Base-by-base conservation (phyloP, 2,113 vertebrate genomes). In the Oreotrochilus melanogaster region DNA sequence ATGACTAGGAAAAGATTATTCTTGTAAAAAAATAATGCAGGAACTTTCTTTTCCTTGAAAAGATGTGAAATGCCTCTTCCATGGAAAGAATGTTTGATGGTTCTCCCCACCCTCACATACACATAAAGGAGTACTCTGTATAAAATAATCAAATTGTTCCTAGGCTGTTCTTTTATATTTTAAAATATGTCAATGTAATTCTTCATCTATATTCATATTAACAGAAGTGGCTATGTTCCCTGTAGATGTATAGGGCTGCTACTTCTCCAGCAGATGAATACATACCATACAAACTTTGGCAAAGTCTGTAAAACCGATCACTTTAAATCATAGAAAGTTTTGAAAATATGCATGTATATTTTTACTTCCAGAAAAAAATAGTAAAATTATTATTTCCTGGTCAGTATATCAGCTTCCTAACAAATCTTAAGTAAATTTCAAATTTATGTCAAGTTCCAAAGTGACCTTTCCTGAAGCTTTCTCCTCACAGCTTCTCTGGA, bases 141-240 rank as follows among this genome's bases (percentile, higher is more conserved):
- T 58, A 73, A 78, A 86, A 78, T 84, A 95, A 94, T 70, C 24
- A 88, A 97, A 33, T 75, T 91, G 22, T 85, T 94, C 31, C 42
- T 66, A 42, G 14, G 50, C 48, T 87, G 8, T 71, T 82, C 2
- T 91, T 73, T 89, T 58, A 3, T 61, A 47, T 78, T 92, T 94
- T 47, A 42, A 91, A 86, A 71, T 19, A 67, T 42, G 31, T 35
- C 60, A 79, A 4, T 48, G 25, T 22, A 70, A 28, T 67, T 94
- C 71, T 72, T 92, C 71, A 70, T 89, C 18, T 69, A 30, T 48
- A 73, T 54, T 88, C 27, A 50, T 76, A 74, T 54, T 89, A 87
- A 53, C 24, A 78, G 39, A 48, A 71, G 71, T 58, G 8, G 23
- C 28, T 89, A 47, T 48, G 61, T 53, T 80, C 39, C 51, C 50